Evolutionary conservation across 1,140 invertebrate genomes (phyloP).

Genomic region (Drosophila fuyamai): DNA sequence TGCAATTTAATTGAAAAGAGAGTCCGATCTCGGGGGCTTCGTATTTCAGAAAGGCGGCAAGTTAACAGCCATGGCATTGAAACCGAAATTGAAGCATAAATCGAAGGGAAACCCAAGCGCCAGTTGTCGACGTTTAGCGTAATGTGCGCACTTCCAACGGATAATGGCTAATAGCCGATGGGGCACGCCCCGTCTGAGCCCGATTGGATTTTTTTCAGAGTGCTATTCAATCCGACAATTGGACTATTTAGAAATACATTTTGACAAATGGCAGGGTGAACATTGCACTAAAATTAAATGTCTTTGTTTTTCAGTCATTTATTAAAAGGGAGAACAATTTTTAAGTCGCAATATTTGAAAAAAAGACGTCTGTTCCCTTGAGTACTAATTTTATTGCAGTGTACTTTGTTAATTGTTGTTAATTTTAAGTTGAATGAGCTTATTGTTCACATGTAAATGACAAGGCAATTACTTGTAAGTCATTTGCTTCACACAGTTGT

Average conservation of each 20-base stretch:
- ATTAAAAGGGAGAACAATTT: no score
- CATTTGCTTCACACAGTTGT: not conserved
- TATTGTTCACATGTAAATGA: constrained; percentile 6
- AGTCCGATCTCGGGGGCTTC: constrained; percentile 46
- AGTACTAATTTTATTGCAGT: not conserved
- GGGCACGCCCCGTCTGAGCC: constrained; percentile 27
- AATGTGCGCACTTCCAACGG: constrained; percentile 22
- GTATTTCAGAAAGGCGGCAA: constrained; percentile 42
- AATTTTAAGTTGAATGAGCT: constrained; percentile 7
- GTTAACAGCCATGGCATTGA: constrained; percentile 27
- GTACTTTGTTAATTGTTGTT: constrained; percentile 7
- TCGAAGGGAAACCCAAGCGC: constrained; percentile 17
- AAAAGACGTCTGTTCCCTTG: no score
- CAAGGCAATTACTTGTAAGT: not conserved
- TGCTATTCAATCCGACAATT: constrained; percentile 4
- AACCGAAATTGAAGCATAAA: constrained; percentile 27
- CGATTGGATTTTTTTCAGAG: constrained; percentile 18
- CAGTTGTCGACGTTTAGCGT: constrained; percentile 21
- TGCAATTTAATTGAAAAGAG: constrained; percentile 72
- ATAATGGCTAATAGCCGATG: constrained; percentile 9
- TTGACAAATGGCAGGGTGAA: not conserved
- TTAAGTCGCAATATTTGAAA: not conserved
- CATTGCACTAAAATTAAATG: not conserved
- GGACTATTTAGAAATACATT: not conserved
- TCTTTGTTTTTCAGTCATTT: no score